Evolutionary conservation across 2,888 invertebrate species (phyloP).

Genomic region (Clanis bilineata): DNA sequence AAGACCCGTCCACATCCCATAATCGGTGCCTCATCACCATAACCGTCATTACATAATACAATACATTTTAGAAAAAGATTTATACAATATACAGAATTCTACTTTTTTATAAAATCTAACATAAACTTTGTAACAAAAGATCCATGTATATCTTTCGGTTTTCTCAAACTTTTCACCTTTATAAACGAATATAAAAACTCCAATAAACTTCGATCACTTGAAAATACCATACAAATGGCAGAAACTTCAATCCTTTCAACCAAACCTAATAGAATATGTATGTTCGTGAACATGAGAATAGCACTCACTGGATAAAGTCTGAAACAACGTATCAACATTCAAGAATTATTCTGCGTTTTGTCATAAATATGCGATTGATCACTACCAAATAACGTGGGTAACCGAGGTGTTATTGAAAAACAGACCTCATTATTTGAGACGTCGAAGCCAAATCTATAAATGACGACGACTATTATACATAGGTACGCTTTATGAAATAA

Average conservation of each 20-base stretch:
- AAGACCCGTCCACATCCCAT: too few relatives aligned
- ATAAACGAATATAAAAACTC: constrained; percentile 1
- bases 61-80: too few relatives aligned
- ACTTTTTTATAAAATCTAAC: too few relatives aligned
- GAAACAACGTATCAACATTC: constrained; percentile 41
- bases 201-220: constrained; percentile 13
- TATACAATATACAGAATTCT: too few relatives aligned
- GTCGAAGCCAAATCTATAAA: too few relatives aligned
- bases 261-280: constrained; percentile 52
- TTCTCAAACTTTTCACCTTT: constrained; percentile 1
- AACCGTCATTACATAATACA: too few relatives aligned
- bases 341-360: constrained; percentile 23
- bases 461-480: too few relatives aligned
- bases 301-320: constrained; percentile 39
- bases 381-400: too few relatives aligned
- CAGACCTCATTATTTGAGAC: too few relatives aligned
- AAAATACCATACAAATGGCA: constrained; percentile 22
- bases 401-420: too few relatives aligned
- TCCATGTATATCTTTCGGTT: background rate
- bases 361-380: constrained; percentile 7
- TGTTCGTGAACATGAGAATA: constrained; percentile 35
- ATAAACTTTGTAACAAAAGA: background rate
- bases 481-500: too few relatives aligned
- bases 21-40: too few relatives aligned
- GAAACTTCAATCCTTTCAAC: constrained; percentile 26